Evolutionary conservation across 2,797 vertebrate genomes (phyloP).

Genomic region (Chloroceryle amazona): DNA sequence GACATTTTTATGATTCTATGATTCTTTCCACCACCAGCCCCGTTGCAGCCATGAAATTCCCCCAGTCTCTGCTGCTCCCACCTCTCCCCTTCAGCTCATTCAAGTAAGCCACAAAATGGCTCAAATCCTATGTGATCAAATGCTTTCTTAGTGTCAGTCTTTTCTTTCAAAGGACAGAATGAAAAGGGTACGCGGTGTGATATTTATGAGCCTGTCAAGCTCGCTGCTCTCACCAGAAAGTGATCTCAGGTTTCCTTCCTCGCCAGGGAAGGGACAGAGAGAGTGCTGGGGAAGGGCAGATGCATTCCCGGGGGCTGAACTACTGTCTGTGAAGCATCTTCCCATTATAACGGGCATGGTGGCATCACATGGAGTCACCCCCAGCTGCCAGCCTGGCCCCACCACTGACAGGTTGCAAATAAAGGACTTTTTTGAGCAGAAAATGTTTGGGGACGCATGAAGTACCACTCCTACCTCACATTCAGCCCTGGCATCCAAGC

Average conservation of each 20-base stretch:
- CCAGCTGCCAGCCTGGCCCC: background rate
- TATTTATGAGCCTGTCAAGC: constrained; percentile 64
- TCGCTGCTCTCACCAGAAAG: background rate
- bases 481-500: background rate
- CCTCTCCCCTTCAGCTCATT: background rate
- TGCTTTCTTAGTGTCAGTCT: constrained; percentile 34
- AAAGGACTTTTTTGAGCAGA: accelerated
- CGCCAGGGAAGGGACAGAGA: accelerated
- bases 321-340: background rate
- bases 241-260: constrained; percentile 52
- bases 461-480: background rate
- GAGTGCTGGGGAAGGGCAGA: background rate
- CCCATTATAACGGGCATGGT: accelerated
- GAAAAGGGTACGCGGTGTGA: background rate
- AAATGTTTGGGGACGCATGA: accelerated
- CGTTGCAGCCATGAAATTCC: background rate
- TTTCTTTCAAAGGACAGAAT: constrained; percentile 50
- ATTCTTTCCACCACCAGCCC: background rate
- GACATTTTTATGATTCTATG: too few species aligned
- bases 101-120: constrained; percentile 53
- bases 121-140: constrained; percentile 45
- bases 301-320: accelerated
- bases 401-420: background rate
- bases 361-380: background rate
- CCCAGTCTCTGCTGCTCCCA: background rate